Percentiles rank a stretch among this genome's conserved stretches.
Evolutionary conservation across 1,140 invertebrate species (phyloP).

Genomic region (Lethrus apterus): DNA sequence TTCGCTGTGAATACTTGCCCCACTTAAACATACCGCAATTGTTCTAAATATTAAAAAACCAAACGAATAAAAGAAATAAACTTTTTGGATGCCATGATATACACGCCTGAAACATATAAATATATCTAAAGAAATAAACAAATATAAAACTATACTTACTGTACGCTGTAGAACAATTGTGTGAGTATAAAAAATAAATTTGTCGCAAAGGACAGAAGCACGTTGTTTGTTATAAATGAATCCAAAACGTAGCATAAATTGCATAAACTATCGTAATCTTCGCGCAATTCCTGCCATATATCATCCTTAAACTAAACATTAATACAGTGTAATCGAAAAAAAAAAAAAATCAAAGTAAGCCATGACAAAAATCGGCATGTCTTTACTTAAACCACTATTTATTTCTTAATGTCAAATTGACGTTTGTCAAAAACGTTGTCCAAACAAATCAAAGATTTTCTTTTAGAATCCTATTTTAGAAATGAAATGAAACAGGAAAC

Average conservation of each 20-base stretch:
- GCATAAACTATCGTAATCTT: slow-evolving; percentile 19
- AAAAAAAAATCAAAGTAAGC: too few relatives aligned
- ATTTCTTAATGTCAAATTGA: too few relatives aligned
- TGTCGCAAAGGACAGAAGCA: slow-evolving; percentile 12
- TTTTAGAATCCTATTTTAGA: too few relatives aligned
- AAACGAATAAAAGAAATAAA: slow-evolving; percentile 54
- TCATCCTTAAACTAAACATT: slow-evolving; percentile 7
- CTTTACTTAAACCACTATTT: too few relatives aligned
- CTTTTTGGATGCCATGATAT: slow-evolving; percentile 21
- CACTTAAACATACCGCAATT: slow-evolving; percentile 46
- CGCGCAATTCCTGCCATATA: slow-evolving; percentile 15
- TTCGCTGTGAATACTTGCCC: slow-evolving; percentile 52
- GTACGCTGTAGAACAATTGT: slow-evolving; percentile 18
- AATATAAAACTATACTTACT: slow-evolving; percentile 6
- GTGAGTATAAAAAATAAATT: slow-evolving; percentile 19
- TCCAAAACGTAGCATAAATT: slow-evolving; percentile 15
- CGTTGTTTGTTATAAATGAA: slow-evolving; percentile 13
- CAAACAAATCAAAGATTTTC: too few relatives aligned
- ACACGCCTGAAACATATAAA: slow-evolving; percentile 7
- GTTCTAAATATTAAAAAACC: slow-evolving; percentile 49
- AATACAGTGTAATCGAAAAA: background rate
- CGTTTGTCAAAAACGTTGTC: too few relatives aligned
- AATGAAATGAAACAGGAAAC: too few relatives aligned
- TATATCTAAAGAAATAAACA: background rate
- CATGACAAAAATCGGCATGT: too few relatives aligned